Conservation (phyloP, 2,797 vertebrate species). For the Scyliorhinus canicula region DNA sequence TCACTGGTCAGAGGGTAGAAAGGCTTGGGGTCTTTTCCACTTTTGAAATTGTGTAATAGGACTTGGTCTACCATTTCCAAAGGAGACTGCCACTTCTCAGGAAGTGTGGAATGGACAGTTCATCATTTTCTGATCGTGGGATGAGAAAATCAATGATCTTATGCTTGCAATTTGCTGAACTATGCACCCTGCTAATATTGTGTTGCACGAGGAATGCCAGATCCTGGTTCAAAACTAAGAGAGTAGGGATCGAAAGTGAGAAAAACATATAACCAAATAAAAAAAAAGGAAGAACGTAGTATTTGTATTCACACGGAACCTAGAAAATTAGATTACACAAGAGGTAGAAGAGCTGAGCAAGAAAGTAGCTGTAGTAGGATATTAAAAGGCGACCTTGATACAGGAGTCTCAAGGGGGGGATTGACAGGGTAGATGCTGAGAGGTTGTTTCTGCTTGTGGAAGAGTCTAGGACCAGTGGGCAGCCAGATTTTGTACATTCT, state of each 20-base stretch:
- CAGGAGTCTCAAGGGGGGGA: no score
- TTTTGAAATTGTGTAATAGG: not conserved
- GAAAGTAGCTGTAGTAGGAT: not conserved
- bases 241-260: not conserved
- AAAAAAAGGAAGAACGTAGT: not conserved
- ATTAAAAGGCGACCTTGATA: not conserved
- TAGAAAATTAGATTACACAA: not conserved
- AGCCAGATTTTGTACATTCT: no score
- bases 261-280: not conserved
- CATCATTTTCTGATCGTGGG: not conserved
- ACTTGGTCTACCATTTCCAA: not conserved
- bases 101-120: not conserved
- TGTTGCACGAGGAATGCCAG: not conserved
- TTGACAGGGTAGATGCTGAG: no score
- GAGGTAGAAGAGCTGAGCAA: not conserved
- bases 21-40: not conserved
- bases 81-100: not conserved
- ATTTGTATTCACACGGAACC: not conserved
- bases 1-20: not conserved
- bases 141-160: not conserved
- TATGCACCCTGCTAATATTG: not conserved
- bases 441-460: no score
- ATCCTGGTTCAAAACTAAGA: not conserved
- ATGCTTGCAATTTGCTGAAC: not conserved
- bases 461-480: no score